phyloP scores from a whole-genome alignment of 2,797 vertebrate species.

The Poecilia picta region DNA sequence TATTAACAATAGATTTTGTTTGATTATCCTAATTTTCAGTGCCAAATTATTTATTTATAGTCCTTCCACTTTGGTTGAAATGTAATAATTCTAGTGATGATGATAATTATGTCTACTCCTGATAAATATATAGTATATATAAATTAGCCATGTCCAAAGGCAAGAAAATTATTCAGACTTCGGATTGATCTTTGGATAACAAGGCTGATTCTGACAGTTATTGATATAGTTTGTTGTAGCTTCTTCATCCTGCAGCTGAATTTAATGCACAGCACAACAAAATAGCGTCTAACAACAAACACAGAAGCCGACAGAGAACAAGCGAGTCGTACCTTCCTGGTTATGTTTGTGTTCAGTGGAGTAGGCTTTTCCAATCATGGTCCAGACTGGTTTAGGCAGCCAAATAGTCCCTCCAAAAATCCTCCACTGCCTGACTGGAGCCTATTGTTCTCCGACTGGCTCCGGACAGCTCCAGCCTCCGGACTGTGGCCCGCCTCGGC shows the following conservation, averaged over 20 bases:
- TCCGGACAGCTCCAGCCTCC: constrained; percentile 79
- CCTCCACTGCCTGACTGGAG: constrained; percentile 88
- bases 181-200: neutral
- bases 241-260: neutral
- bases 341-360: constrained; percentile 95
- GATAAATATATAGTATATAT: neutral
- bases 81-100: neutral
- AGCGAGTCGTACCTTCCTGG: constrained; percentile 81
- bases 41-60: neutral
- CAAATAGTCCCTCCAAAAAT: constrained; percentile 95
- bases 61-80: neutral
- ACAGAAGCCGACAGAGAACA: neutral
- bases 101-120: neutral
- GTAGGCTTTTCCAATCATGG: constrained; percentile 97
- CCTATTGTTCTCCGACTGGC: constrained; percentile 82
- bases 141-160: neutral
- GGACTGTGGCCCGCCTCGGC: constrained; percentile 75
- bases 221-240: neutral
- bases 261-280: neutral
- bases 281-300: neutral
- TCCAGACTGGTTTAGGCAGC: constrained; percentile 97
- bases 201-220: neutral
- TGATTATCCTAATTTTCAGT: neutral
- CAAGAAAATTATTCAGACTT: neutral
- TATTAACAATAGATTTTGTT: neutral